Evolutionary conservation across 2,888 invertebrate species (phyloP).

Genomic region (Orchesellides sinensis): DNA sequence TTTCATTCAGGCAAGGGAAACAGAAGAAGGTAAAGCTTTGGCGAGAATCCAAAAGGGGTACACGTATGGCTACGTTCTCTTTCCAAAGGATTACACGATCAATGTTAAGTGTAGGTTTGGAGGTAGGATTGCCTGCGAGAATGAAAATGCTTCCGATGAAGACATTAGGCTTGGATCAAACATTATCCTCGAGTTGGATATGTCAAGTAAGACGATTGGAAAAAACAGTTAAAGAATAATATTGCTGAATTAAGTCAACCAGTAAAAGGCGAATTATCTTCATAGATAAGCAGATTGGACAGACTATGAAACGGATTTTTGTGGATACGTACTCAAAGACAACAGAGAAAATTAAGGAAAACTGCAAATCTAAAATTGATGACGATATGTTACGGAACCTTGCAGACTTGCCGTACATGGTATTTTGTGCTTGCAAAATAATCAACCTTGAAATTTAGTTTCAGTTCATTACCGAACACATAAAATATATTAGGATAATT

Average conservation of each 20-base stretch:
- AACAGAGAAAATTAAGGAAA: constrained; percentile 84
- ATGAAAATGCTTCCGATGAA: constrained; percentile 84
- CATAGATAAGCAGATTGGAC: constrained; percentile 93
- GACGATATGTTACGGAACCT: not conserved
- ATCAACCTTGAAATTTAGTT: not conserved
- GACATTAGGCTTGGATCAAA: constrained; percentile 91
- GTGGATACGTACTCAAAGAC: constrained; percentile 91
- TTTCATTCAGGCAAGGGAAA: constrained; percentile 39
- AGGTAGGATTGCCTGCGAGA: constrained; percentile 85
- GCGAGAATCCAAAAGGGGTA: constrained; percentile 86
- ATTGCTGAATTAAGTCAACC: not conserved
- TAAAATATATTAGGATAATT: not conserved
- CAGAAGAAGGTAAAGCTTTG: constrained; percentile 80
- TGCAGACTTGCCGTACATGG: constrained; percentile 40
- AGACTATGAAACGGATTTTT: constrained; percentile 91
- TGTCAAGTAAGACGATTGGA: constrained; percentile 84
- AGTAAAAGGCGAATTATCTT: no score
- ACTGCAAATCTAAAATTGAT: constrained; percentile 76
- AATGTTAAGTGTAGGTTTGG: constrained; percentile 89
- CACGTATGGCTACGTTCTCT: constrained; percentile 92
- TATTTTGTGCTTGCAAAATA: not conserved
- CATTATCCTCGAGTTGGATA: constrained; percentile 92
- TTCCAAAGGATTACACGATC: constrained; percentile 92
- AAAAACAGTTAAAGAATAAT: not conserved
- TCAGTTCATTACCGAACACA: not conserved